A percentile compares a stretch with the other conserved stretches of the same genome.
Evolutionary conservation across 2,888 invertebrate genomes (phyloP).

Genomic region (Caenorhabditis japonica): DNA sequence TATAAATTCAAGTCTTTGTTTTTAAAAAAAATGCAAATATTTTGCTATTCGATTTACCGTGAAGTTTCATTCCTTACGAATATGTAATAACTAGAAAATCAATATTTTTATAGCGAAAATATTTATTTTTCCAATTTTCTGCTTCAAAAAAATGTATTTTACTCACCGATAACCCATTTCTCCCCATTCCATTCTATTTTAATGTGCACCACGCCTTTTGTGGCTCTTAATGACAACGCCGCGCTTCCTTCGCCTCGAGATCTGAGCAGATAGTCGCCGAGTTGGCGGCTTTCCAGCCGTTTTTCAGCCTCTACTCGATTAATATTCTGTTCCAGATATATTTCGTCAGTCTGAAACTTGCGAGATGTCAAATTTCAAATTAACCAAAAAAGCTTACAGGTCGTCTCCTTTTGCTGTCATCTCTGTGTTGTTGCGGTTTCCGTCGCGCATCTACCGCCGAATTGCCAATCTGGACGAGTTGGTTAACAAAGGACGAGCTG

Average conservation of each 20-base stretch:
- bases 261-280: constrained; percentile 71
- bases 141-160: neutral
- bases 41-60: too few relatives aligned
- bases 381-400: constrained; percentile 25
- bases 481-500: constrained; percentile 57
- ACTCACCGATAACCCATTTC: constrained; percentile 72
- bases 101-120: neutral
- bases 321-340: constrained; percentile 59
- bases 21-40: too few relatives aligned
- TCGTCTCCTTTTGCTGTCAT: constrained; percentile 36
- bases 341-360: constrained; percentile 42
- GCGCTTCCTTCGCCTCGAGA: constrained; percentile 64
- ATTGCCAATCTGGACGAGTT: constrained; percentile 60
- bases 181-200: constrained; percentile 70
- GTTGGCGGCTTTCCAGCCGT: constrained; percentile 56
- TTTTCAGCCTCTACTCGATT: constrained; percentile 74
- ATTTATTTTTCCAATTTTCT: neutral
- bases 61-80: too few relatives aligned
- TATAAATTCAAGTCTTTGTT: too few relatives aligned
- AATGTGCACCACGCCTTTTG: constrained; percentile 71
- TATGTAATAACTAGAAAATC: neutral
- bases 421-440: constrained; percentile 27
- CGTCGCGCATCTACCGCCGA: constrained; percentile 54
- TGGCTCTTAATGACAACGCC: constrained; percentile 65
- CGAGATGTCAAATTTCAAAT: too few relatives aligned